Evolutionary conservation across 2,888 invertebrate genomes (phyloP), one percentile per base, ranked within the genome.

Genomic region (Acrobasis suavella): DNA sequence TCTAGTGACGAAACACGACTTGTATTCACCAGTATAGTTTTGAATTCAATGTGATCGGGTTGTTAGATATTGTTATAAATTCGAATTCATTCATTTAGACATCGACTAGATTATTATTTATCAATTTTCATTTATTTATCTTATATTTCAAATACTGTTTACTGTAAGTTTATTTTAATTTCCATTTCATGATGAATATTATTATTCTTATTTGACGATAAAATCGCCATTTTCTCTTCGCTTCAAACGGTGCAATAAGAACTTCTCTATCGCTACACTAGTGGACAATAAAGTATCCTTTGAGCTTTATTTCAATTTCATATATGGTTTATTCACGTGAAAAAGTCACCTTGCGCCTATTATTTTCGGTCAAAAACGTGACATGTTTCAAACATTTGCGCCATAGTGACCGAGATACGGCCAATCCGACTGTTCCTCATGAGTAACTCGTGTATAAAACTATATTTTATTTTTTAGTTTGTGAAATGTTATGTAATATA

Each of bases 1-100:
- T 64, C 58, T 68, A 76, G 76, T 74, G 73, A 74, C 75, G 76
- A 77, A 2, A 17, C 8, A 42, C 56, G 56, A 56, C 39, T n/a
- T 32, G n/a, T n/a, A 46, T 46, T 14, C 46, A 46, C 6, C 16
- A 56, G 38, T 39, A 16, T 17, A 32, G 22, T 32, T 55, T 54
- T 39, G 15, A 55, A 56, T n/a, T 56, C 42, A 42, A 22, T 46
- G 56, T 42, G 56, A 56, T 42, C 56, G 56, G 56, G 56, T 42
- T 42, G 42, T 42, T 42, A 42, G 15, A 46, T 54, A 62, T 39
- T 58, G 12, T 58, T 60, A 58, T 62, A 62, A 55, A 62, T 56
- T 59, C 62, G 59, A 60, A 22, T 58, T 52, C 42, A 63, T 60
- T 64, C 51, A 63, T 61, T 63, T 60, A 32, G 32, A 62, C 50